phyloP scores from a whole-genome alignment of 2,888 invertebrate species.

The Keiferia lycopersicella region DNA sequence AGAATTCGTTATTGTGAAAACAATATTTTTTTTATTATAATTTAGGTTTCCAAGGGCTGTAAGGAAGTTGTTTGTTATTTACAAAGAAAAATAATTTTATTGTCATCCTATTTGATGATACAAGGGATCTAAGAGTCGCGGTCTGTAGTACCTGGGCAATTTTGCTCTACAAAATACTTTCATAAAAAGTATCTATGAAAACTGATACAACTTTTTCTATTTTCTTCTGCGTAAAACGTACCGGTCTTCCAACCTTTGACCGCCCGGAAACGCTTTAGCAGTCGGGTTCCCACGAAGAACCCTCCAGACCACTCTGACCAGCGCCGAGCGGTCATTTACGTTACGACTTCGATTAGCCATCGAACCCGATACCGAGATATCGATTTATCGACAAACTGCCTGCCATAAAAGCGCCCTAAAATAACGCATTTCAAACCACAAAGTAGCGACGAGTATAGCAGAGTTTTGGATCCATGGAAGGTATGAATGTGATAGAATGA shows the following conservation, averaged over 20 bases:
- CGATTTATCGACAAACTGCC: conserved; percentile 49
- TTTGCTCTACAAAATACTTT: background rate
- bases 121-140: no score
- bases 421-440: background rate
- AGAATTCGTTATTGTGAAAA: no score
- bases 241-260: background rate
- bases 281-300: background rate
- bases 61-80: no score
- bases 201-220: background rate
- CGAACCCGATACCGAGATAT: conserved; percentile 47
- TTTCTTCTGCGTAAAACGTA: background rate
- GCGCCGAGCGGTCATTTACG: conserved; percentile 35
- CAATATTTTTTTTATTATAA: no score
- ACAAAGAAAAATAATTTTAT: no score
- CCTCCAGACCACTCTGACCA: conserved; percentile 7
- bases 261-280: background rate
- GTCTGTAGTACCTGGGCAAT: no score
- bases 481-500: background rate
- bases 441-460: no score
- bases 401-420: conserved; percentile 40
- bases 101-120: no score
- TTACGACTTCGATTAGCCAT: conserved; percentile 55
- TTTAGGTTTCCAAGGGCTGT: no score
- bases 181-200: background rate
- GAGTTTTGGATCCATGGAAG: background rate